Percentiles rank a stretch among this genome's conserved stretches.
These are phyloP conservation scores for Megastigmus dorsalis DNA, from an alignment of 2,888 invertebrate species.

Conservation along the genomic window DNA sequence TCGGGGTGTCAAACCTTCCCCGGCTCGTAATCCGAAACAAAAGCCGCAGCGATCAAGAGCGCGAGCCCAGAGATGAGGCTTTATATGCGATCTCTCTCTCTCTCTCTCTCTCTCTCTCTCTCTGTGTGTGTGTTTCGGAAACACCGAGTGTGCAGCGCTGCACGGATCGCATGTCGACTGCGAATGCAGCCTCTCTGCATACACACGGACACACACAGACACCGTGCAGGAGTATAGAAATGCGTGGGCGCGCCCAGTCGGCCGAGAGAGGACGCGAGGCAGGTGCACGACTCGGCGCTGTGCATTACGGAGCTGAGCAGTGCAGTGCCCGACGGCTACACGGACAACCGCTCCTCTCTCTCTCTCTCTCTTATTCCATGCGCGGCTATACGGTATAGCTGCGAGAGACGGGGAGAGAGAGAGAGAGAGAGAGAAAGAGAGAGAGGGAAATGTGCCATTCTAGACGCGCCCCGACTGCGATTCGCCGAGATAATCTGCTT, in stretches of 20 bases:
- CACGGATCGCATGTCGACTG: background rate
- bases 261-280: constrained; percentile 43
- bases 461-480: constrained; percentile 43
- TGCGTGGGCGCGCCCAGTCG: constrained; percentile 51
- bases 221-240: background rate
- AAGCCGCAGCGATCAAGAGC: constrained; percentile 22
- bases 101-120: too few relatives aligned
- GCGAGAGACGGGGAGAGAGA: constrained; percentile 7
- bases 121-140: constrained; percentile 18
- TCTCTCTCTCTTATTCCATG: constrained; percentile 1
- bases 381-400: background rate
- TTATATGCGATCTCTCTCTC: too few relatives aligned
- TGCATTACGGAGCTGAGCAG: constrained; percentile 12
- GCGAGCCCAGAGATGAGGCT: too few relatives aligned
- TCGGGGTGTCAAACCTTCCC: constrained; percentile 37
- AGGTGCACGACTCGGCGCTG: constrained; percentile 46
- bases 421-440: constrained; percentile 19
- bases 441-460: constrained; percentile 45
- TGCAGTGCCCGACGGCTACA: constrained; percentile 32
- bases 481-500: constrained; percentile 51
- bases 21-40: constrained; percentile 34
- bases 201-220: background rate
- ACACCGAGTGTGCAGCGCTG: background rate
- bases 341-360: constrained; percentile 16
- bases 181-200: background rate